Evolutionary conservation across 30 jellyfish, hydroid and myxozoan species (phyloP).

Genomic region (Turritopsis dohrnii): DNA sequence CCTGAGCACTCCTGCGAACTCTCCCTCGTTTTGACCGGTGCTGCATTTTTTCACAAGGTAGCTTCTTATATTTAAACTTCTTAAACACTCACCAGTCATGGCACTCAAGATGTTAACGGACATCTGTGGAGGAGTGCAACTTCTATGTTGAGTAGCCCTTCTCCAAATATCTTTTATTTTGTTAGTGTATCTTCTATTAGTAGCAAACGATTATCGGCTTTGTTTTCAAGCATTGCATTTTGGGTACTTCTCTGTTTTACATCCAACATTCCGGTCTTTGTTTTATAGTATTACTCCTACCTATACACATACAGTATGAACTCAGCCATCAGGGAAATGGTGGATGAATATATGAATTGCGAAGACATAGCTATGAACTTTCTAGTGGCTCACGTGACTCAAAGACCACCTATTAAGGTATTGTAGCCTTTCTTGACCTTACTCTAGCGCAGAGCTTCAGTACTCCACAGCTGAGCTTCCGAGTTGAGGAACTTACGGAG

Average conservation of each 20-base stretch:
- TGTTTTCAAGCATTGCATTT: not conserved
- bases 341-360: slow-evolving; percentile 81
- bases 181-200: no score
- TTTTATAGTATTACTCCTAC: slow-evolving; percentile 69
- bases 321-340: slow-evolving; percentile 58
- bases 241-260: not conserved
- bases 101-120: not conserved
- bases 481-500: no score
- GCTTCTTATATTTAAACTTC: not conserved
- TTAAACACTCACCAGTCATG: not conserved
- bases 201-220: no score
- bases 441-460: not conserved
- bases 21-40: slow-evolving; percentile 85
- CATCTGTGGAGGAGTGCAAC: not conserved
- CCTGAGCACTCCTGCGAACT: slow-evolving; percentile 78
- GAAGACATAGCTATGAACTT: slow-evolving; percentile 96
- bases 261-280: not conserved
- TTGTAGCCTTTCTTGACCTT: not conserved
- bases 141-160: no score
- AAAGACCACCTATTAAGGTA: slow-evolving; percentile 89
- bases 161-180: no score
- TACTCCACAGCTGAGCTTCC: no score
- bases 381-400: slow-evolving; percentile 76
- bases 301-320: slow-evolving; percentile 72
- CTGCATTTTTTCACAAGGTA: slow-evolving; percentile 94